Base-by-base conservation (phyloP, 2,113 vertebrate species). In the Deroptyus accipitrinus region DNA sequence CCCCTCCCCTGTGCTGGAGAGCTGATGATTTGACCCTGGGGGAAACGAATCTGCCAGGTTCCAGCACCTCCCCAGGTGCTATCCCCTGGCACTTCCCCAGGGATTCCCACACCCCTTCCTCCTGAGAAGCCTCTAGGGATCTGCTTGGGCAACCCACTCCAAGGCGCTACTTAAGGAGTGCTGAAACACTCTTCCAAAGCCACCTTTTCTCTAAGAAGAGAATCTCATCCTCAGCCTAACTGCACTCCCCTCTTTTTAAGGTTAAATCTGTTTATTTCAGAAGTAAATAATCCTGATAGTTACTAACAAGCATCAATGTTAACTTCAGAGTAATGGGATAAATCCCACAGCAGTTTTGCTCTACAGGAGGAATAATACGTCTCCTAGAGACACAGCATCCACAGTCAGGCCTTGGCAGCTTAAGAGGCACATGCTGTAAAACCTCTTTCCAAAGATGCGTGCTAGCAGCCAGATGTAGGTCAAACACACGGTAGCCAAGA, bases 401-500 rank as follows among this genome's bases (percentile, higher is more conserved):
- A 77, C 54, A n/a, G 61, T 24, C 51, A 83, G 73, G 39, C 64
- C 51, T 83, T 90, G 85, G 79, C 88, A 94, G 76, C 76, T 81
- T 61, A 69, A 92, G 73, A 93, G 51, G 63, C 59, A 90, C 54
- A 62, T 24, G 55, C 73, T 86, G 80, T 91, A 93, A 77, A 86
- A 91, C 41, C 57, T 88, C 76, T 90, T 83, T 77, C 44, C 52
- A 75, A 87, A 76, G 77, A 84, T 0, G 1, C 4, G 0, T 77
- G 82, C 90, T 88, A 88, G 87, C 92, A 93, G 86, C 51, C 57
- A 75, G 49, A 89, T 79, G 83, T 94, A 90, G 81, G 92, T 77
- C 85, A 88, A 76, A 84, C 44, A 75, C 44, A 42, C n/a, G 49
- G 73, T 8, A 75, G 86, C 48, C 88, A 94, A 93, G 51, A 94